A percentile compares a stretch with the other conserved stretches of the same genome.
Evolutionary conservation across 2,113 vertebrate genomes (phyloP).

Genomic region (Gopherus evgoodei): DNA sequence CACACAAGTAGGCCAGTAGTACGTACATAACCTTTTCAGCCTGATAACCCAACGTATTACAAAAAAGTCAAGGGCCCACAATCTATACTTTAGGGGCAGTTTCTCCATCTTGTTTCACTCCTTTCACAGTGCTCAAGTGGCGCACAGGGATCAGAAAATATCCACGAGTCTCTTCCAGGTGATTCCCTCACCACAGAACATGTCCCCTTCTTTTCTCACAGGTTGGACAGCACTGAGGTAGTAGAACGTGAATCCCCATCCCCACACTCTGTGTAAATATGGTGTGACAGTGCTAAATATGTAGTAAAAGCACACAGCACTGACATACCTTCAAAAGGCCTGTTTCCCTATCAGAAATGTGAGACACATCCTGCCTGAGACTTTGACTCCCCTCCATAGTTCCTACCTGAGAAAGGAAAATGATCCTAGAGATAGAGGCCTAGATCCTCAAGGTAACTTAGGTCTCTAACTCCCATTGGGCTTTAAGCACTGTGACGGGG

Average conservation of each 20-base stretch:
- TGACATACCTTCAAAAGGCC: background rate
- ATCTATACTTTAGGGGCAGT: background rate
- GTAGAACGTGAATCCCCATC: background rate
- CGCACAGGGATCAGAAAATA: background rate
- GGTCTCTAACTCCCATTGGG: background rate
- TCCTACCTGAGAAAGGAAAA: background rate
- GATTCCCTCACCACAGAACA: background rate
- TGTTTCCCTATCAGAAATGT: background rate
- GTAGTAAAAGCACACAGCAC: background rate
- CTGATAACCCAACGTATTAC: background rate
- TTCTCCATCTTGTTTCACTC: background rate
- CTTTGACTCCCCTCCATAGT: background rate
- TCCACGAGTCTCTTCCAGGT: background rate
- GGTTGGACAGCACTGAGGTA: background rate
- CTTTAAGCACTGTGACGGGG: background rate
- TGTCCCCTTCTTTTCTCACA: background rate
- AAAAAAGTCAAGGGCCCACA: background rate
- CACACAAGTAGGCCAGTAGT: fast-evolving
- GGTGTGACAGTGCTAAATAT: background rate
- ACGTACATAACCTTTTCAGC: background rate
- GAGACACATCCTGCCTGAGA: background rate
- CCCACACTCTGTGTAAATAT: background rate
- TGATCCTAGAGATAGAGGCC: background rate
- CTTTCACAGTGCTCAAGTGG: background rate
- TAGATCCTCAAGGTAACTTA: background rate